Conservation (phyloP, 2,797 vertebrate genomes). For the Huso huso region DNA sequence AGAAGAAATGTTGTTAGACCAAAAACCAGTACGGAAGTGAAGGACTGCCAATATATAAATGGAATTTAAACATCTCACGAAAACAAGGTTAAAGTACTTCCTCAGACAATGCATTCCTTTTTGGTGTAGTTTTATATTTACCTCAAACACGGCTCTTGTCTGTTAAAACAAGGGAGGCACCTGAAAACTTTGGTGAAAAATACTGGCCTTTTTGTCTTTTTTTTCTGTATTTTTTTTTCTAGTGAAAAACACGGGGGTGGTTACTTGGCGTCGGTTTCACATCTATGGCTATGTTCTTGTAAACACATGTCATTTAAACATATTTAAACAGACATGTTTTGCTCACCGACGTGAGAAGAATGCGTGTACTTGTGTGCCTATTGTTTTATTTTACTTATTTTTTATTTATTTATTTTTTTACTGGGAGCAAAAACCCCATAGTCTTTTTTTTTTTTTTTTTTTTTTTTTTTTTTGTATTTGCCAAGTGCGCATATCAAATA, state of each 20-base stretch:
- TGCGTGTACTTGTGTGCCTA: neutral
- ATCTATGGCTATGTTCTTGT: neutral
- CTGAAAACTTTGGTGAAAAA: constrained; percentile 3
- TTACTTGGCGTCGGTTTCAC: neutral
- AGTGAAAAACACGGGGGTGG: neutral
- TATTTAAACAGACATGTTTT: constrained; percentile 3
- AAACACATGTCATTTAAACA: constrained; percentile 5
- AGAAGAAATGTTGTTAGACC: constrained; percentile 1
- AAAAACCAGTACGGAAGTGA: constrained; percentile 19
- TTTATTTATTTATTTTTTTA: constrained; percentile 29
- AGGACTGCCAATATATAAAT: neutral
- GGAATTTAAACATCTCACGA: constrained; percentile 15
- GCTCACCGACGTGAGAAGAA: constrained; percentile 11
- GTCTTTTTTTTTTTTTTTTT: constrained; percentile 45
- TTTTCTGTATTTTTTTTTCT: constrained; percentile 25
- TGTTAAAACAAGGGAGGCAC: neutral
- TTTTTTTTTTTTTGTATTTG: constrained; percentile 48
- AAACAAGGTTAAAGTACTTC: neutral
- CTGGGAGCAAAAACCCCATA: constrained; percentile 36
- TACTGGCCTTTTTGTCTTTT: constrained; percentile 20
- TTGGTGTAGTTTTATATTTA: neutral
- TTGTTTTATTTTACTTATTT: neutral
- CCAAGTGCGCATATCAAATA: constrained; percentile 59
- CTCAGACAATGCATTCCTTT: constrained; percentile 10
- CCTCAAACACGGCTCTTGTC: neutral